Evolutionary conservation across 2,888 invertebrate species (phyloP), one percentile per base, ranked within the genome.

Genomic region (Bombylius discolor): DNA sequence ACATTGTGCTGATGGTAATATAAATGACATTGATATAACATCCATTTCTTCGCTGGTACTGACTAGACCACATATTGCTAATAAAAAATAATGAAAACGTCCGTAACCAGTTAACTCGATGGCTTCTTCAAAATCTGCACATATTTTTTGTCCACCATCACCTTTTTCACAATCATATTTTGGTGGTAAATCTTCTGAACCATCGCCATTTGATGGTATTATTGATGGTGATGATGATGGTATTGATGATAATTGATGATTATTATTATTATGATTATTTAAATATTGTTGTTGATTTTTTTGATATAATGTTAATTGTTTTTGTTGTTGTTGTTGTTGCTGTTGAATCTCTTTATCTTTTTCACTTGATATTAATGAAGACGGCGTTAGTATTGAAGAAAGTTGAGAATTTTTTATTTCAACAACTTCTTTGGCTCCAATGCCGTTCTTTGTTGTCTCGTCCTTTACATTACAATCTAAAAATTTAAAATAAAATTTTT

Each of bases 21-120:
- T 89, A 81, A 93, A 94, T 64, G 93, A 93, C 85, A 94, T 90
- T 66, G 89, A 90, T 69, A 94, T 89, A 78, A 93, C 91, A 78
- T 93, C 93, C 85, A 94, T 91, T 80, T 93, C 92, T 81, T 94
- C 93, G 75, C 91, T 91, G 64, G 90, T 90, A 78, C 89, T 89
- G 75, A 93, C 92, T 77, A 93, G 88, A 65, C 94, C 93, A 78
- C 93, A 93, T 74, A 94, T 86, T 71, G 87, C 84, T 79, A 94
- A 78, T 71, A 94, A 80, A 68, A 89, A 79, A 76, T 89, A 89
- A 76, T 94, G 93, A 76, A 93, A 94, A 76, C 87, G 71, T 62
- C 71, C 72, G 66, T 72, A 74, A 51, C 86, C 85, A 69, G 89
- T 83, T 77, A 87, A 78, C 80, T 89, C 88, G 73, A 91, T 90